Conservation (phyloP, 1,140 invertebrate species). For the Diuraphis noxia region DNA sequence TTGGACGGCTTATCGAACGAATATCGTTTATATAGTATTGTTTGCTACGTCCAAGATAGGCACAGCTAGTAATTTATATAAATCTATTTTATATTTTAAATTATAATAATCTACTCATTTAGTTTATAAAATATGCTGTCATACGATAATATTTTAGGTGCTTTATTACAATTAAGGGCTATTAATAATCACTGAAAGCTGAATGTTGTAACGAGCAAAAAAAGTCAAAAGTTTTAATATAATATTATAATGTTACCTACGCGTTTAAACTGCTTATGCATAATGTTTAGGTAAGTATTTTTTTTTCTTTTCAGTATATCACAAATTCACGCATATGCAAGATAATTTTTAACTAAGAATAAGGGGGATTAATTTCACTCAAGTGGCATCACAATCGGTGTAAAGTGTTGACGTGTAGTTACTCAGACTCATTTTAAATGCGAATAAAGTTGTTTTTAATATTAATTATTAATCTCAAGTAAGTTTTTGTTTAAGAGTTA, state of each 20-base stretch:
- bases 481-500: background rate
- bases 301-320: background rate
- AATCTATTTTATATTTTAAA: too few species aligned
- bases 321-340: background rate
- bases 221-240: background rate
- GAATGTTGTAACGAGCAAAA: background rate
- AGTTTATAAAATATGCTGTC: too few species aligned
- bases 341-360: background rate
- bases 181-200: too few species aligned
- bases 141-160: too few species aligned
- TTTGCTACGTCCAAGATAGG: too few species aligned
- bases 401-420: background rate
- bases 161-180: too few species aligned
- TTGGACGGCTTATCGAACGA: background rate
- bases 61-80: too few species aligned
- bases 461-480: constrained; percentile 1
- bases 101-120: too few species aligned
- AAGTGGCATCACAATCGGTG: background rate
- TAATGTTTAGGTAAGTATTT: background rate
- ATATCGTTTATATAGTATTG: background rate
- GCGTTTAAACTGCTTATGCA: background rate
- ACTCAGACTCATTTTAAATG: background rate
- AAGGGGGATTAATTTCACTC: background rate
- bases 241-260: background rate
- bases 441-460: background rate